Conservation (phyloP, 2,888 invertebrate genomes). For the Andrena praecox region DNA sequence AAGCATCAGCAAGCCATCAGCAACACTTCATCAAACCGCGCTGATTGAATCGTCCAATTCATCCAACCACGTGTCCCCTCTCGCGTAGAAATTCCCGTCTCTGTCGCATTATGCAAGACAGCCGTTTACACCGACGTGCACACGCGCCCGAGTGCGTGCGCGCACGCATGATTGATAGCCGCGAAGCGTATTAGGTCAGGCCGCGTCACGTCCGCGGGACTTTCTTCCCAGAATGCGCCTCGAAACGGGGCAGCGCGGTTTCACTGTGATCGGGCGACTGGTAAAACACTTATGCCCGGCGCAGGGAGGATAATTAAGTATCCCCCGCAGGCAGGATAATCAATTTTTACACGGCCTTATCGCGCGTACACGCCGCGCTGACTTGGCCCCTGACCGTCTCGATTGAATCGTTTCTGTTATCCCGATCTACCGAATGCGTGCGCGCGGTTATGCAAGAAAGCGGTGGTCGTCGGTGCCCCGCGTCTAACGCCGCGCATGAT, state of each 20-base stretch:
- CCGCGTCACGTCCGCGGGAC: constrained; percentile 56
- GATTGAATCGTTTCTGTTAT: constrained; percentile 61
- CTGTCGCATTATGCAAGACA: constrained; percentile 69
- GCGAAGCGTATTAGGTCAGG: constrained; percentile 75
- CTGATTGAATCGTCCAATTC: constrained; percentile 47
- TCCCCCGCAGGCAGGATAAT: constrained; percentile 17
- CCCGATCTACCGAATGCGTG: constrained; percentile 30
- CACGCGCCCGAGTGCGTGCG: constrained; percentile 28
- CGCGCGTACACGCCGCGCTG: constrained; percentile 14
- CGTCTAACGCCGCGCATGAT: constrained; percentile 71
- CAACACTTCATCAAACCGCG: constrained; percentile 16
- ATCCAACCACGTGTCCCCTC: not conserved
- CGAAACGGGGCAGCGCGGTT: constrained; percentile 10
- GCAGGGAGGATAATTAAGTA: constrained; percentile 40
- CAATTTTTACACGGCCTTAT: constrained; percentile 43
- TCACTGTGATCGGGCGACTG: constrained; percentile 1
- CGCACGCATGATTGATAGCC: constrained; percentile 78
- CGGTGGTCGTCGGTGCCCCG: constrained; percentile 44
- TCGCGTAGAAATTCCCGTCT: constrained; percentile 22
- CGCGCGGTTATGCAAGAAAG: constrained; percentile 68
- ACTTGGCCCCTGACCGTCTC: constrained; percentile 20
- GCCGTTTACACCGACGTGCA: constrained; percentile 45
- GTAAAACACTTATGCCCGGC: constrained; percentile 11
- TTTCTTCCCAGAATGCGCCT: constrained; percentile 53
- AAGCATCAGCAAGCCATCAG: constrained; percentile 2